These are phyloP conservation scores for Hypotaenidia philippensis DNA, from an alignment of 2,797 vertebrate genomes.

Conservation along the genomic window DNA sequence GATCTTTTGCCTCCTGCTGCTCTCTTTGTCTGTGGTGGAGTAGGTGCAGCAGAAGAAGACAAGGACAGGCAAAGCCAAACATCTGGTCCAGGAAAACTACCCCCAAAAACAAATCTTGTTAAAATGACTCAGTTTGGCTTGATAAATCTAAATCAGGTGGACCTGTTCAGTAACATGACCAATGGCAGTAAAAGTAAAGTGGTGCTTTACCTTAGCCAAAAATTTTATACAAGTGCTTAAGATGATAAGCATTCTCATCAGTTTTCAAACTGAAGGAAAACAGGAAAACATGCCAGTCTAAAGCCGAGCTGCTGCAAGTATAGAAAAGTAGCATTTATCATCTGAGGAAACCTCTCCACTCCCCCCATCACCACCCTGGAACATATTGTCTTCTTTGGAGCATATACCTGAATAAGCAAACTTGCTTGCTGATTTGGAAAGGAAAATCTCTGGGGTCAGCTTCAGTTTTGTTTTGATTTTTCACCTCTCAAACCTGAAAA, in stretches of 20 bases:
- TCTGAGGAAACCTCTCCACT: background rate
- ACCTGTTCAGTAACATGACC: background rate
- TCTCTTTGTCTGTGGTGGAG: background rate
- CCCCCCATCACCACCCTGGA: fast-evolving
- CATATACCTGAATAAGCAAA: background rate
- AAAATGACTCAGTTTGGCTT: background rate
- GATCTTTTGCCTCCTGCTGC: background rate
- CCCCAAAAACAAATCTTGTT: background rate
- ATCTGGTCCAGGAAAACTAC: background rate
- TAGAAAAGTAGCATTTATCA: background rate
- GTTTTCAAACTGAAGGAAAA: background rate
- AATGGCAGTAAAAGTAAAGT: background rate
- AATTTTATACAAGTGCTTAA: background rate
- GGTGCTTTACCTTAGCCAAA: background rate
- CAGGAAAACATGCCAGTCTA: background rate
- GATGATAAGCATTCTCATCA: background rate
- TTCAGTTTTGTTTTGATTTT: background rate
- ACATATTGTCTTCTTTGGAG: background rate
- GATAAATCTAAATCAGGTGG: background rate
- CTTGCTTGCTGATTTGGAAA: background rate
- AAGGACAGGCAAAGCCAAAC: background rate
- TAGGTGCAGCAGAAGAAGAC: background rate
- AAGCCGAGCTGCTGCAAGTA: background rate
- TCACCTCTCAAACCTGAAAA: background rate
- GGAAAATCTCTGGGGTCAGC: background rate